phyloP scores from a whole-genome alignment of 2,797 vertebrate genomes.

The Pantherophis vulpinus region DNA sequence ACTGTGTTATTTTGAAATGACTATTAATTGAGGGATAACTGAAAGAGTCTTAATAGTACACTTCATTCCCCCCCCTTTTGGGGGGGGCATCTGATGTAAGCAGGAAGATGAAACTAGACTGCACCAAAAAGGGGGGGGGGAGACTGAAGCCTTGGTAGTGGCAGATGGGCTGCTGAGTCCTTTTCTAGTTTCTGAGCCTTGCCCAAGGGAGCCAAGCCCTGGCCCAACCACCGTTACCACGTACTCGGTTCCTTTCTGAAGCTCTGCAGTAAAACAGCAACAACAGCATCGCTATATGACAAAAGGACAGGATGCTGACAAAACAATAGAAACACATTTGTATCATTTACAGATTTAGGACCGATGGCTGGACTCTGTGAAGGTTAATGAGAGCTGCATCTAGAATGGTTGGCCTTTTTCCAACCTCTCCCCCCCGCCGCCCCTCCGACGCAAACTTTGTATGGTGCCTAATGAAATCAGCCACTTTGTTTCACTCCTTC shows the following conservation, averaged over 20 bases:
- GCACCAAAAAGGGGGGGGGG: accelerated
- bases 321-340: slow-evolving; percentile 8
- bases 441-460: background rate
- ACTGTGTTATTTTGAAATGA: background rate
- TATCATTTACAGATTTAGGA: background rate
- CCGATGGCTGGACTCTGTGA: background rate
- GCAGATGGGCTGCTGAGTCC: background rate
- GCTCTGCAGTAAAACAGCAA: background rate
- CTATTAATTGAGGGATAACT: background rate
- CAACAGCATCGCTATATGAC: too few relatives aligned
- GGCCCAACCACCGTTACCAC: background rate
- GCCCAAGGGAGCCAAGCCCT: background rate
- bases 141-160: background rate
- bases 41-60: background rate
- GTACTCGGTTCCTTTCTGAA: background rate
- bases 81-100: background rate
- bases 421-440: background rate
- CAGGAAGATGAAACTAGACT: background rate
- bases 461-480: slow-evolving; percentile 15
- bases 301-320: background rate
- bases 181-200: background rate
- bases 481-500: background rate
- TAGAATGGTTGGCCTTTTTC: background rate
- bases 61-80: background rate
- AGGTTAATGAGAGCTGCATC: slow-evolving; percentile 10